A percentile compares a stretch with the other conserved stretches of the same genome.
phyloP scores from a whole-genome alignment of 1,140 invertebrate genomes.

The Eurosta solidaginis region DNA sequence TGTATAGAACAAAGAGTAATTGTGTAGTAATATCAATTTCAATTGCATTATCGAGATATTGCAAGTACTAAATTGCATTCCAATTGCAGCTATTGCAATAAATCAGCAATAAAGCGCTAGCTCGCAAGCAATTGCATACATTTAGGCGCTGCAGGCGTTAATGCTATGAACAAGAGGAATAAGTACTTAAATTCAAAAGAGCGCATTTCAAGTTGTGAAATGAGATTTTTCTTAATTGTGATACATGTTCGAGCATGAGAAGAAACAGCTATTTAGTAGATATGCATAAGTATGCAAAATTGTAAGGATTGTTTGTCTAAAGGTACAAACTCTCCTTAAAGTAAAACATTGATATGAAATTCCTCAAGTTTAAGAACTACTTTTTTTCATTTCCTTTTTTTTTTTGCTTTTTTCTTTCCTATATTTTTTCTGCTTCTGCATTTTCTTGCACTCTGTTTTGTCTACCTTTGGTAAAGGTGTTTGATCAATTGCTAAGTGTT shows the following conservation, averaged over 20 bases:
- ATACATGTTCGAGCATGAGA: too few species aligned
- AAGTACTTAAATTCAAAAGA: too few species aligned
- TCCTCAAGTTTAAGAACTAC: not conserved
- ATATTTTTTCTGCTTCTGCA: not conserved
- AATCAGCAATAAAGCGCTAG: not conserved
- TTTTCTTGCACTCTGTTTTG: not conserved
- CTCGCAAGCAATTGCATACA: not conserved
- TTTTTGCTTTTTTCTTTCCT: not conserved
- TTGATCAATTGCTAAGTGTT: not conserved
- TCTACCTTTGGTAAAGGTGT: too few species aligned
- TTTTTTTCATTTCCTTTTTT: not conserved
- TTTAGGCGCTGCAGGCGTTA: too few species aligned
- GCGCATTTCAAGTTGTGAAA: too few species aligned
- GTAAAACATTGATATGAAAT: too few species aligned
- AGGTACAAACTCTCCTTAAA: too few species aligned
- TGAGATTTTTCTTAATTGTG: too few species aligned
- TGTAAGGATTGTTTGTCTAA: too few species aligned
- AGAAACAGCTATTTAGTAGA: too few species aligned
- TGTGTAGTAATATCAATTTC: conserved; percentile 3
- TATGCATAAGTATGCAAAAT: too few species aligned
- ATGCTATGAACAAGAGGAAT: too few species aligned
- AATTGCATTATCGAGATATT: not conserved
- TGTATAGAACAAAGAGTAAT: conserved; percentile 8
- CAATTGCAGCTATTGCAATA: not conserved
- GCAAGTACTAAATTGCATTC: conserved; percentile 3